Percentiles rank a stretch among this genome's conserved stretches.
Evolutionary conservation across 2,888 invertebrate genomes (phyloP).

Genomic region (Cecidostiba fungosa): DNA sequence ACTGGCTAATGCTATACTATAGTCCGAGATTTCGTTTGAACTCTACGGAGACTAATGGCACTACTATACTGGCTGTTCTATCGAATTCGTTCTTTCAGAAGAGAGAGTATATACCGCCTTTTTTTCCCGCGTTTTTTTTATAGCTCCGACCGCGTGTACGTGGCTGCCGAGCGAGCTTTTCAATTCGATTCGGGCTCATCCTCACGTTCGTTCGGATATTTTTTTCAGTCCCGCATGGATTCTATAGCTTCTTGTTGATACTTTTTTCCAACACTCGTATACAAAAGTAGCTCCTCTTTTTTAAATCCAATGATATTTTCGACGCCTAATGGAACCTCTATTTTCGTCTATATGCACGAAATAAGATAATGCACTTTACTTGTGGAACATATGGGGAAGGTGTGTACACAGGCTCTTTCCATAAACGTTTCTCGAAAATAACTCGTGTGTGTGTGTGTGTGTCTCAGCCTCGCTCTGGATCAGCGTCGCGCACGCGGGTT

Average conservation of each 20-base stretch:
- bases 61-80: background rate
- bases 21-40: background rate
- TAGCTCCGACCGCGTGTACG: background rate
- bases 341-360: background rate
- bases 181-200: background rate
- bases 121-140: background rate
- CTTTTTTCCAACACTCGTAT: background rate
- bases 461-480: conserved; percentile 47
- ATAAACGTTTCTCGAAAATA: conserved; percentile 35
- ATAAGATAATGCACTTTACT: background rate
- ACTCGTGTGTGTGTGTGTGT: conserved; percentile 20
- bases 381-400: background rate
- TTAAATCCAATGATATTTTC: background rate
- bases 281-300: background rate
- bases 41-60: background rate
- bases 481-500: background rate
- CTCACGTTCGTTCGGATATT: background rate
- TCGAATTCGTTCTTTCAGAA: background rate
- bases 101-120: background rate
- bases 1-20: too few relatives aligned
- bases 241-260: background rate
- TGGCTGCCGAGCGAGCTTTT: background rate
- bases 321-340: background rate
- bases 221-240: background rate
- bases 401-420: background rate